Evolutionary conservation across 2,888 invertebrate genomes (phyloP), one percentile per base, ranked within the genome.

Genomic region (Hydraecia micacea): DNA sequence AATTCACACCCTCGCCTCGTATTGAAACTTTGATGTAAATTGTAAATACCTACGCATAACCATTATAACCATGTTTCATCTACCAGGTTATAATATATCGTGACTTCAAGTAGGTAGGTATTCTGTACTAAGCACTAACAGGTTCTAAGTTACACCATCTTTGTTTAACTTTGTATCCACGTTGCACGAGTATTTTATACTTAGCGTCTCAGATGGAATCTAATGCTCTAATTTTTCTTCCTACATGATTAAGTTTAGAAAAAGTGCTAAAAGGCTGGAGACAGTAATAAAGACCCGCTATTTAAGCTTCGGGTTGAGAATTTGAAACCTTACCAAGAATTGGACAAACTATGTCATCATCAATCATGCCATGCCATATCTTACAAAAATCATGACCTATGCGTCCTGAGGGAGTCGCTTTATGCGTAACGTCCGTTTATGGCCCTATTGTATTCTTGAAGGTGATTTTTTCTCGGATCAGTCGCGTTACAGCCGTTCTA

Each of bases 171-270:
- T 63, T 18, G 36, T 65, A 42, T 39, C 28, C 63, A 69, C 42
- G 72, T 55, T 65, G 52, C 68, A 72, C 49, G 63, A 42, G 67
- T 69, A 77, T 69, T 69, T 72, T 67, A 72, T 46, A 60, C 49
- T 77, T 69, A 52, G 21, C 18, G 18, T 36, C 65, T 46, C 13
- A 71, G 74, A 74, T 36, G 32, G n/a, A 72, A 52, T 7, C 18
- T 63, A 39, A 55, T 36, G 39, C 28, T 46, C 28, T 66, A 49
- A 46, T 62, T 73, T 72, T 69, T 52, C 49, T 63, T 68, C 36
- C 49, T 63, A 63, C 36, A 55, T 28, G n/a, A 79, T 72, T 63
- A n/a, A 67, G 36, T 39, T 71, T 18, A 63, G 21, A 62, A 75
- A 76, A 55, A 55, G 42, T 69, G 32, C 21, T 21, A 28, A 5